Base-by-base conservation (phyloP, 2,797 vertebrate species). In the Lepidocolaptes lacrymiger region DNA sequence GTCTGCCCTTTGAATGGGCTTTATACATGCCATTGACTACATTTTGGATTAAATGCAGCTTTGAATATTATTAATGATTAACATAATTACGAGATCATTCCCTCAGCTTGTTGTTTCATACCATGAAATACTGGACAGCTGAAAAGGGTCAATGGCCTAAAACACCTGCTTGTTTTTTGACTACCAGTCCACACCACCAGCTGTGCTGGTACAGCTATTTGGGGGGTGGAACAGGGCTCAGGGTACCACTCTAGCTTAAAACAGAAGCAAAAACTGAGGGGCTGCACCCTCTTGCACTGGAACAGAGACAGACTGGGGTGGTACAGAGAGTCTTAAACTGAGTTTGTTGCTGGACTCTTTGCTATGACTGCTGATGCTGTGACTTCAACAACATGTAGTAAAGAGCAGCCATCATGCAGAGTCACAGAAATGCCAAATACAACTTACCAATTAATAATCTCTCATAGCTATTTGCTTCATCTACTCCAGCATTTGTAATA, bases 301-400 rank as follows among this genome's bases (percentile, higher is more conserved):
- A n/a, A 56, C 55, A 85, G 71, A 59, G 39, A 39, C 19, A 58
- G 66, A 46, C 14, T 21, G 46, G 0, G 15, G 16, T 0, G 1
- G 43, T 9, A 36, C 36, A 21, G 55, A 18, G 1, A 59, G 39
- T 3, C 18, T 43, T 52, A 49, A 77, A 18, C 14, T 5, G 34
- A 32, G n/a, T 23, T 6, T 48, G 15, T 34, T 3, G 1, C 43
- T 41, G 37, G 26, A 37, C 16, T 13, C 14, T 3, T 17, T 12
- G 5, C 74, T 67, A 22, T 1, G 15, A 19, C 55, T 75, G 37
- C 12, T 37, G 37, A 37, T 37, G 37, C 74, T 64, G 24, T 1
- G 15, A 19, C 55, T 75, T 49, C 67, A 58, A 19, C 15, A 44
- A 12, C n/a, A 12, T 1, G 0, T 3, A 22, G 14, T 2, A 27